Conservation (phyloP, 2,797 vertebrate genomes). For the Hypotaenidia okinawae region DNA sequence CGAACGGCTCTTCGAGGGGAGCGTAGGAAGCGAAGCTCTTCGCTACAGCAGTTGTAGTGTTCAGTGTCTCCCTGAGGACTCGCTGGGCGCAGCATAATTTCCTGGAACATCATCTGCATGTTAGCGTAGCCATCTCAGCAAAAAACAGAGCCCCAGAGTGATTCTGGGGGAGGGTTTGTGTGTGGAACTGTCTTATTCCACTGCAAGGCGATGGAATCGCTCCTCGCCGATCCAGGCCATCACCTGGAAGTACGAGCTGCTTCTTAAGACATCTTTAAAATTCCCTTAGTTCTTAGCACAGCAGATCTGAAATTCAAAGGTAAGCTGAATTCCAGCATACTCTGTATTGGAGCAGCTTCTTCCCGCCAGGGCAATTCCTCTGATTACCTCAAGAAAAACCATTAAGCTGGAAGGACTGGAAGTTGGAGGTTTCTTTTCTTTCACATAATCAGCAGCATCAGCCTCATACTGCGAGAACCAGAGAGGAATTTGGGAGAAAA, state of each 20-base stretch:
- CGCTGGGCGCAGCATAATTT: not conserved
- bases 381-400: not conserved
- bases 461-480: not conserved
- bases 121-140: fast-evolving
- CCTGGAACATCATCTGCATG: not conserved
- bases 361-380: not conserved
- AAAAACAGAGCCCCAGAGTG: not conserved
- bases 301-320: not conserved
- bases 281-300: not conserved
- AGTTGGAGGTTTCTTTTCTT: not conserved
- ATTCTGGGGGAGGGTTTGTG: too few relatives aligned
- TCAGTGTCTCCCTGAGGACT: not conserved
- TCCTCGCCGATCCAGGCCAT: not conserved
- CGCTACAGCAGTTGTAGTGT: fast-evolving
- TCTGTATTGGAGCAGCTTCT: not conserved
- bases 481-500: not conserved
- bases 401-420: not conserved
- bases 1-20: fast-evolving
- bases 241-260: not conserved
- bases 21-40: not conserved
- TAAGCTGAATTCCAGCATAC: not conserved
- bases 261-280: not conserved
- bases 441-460: not conserved
- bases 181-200: not conserved
- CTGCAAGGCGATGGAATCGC: not conserved